Conservation (phyloP, 2,113 vertebrate genomes). For the Psettodes erumei region DNA sequence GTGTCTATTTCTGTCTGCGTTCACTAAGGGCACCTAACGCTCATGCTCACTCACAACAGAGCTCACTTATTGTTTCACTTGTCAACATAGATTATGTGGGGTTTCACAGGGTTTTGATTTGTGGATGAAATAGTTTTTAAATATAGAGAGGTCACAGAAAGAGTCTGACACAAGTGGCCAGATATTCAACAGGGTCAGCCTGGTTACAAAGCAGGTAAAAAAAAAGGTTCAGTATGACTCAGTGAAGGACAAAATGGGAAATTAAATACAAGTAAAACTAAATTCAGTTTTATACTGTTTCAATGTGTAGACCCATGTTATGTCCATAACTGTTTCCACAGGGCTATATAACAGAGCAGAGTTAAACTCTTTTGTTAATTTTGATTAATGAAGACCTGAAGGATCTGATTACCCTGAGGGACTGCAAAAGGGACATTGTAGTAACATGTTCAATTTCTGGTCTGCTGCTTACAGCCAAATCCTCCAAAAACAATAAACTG, state of each 20-base stretch:
- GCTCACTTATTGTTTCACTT: constrained; percentile 72
- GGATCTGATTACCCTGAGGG: constrained; percentile 55
- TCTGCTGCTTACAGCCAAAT: constrained; percentile 53
- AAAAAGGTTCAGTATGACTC: neutral
- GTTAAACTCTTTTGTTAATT: constrained; percentile 46
- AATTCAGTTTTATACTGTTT: neutral
- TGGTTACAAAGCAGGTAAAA: constrained; percentile 23
- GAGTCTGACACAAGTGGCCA: neutral
- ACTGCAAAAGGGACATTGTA: constrained; percentile 52
- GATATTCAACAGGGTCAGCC: constrained; percentile 8
- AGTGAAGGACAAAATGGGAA: neutral
- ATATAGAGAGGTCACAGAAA: constrained; percentile 51
- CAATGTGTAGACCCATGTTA: neutral
- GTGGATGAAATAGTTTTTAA: constrained; percentile 54
- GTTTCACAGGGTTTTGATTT: constrained; percentile 59
- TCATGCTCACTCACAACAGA: constrained; percentile 46
- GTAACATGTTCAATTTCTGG: constrained; percentile 55
- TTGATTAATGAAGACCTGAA: constrained; percentile 63
- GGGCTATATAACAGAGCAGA: constrained; percentile 20
- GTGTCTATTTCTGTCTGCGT: constrained; percentile 68
- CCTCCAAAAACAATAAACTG: constrained; percentile 71
- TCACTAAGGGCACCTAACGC: constrained; percentile 12
- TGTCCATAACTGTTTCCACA: neutral
- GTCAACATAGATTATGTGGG: constrained; percentile 63
- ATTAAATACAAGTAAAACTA: constrained; percentile 1